Evolutionary conservation across 1,140 invertebrate genomes (phyloP).

Genomic region (Halesus radiatus): DNA sequence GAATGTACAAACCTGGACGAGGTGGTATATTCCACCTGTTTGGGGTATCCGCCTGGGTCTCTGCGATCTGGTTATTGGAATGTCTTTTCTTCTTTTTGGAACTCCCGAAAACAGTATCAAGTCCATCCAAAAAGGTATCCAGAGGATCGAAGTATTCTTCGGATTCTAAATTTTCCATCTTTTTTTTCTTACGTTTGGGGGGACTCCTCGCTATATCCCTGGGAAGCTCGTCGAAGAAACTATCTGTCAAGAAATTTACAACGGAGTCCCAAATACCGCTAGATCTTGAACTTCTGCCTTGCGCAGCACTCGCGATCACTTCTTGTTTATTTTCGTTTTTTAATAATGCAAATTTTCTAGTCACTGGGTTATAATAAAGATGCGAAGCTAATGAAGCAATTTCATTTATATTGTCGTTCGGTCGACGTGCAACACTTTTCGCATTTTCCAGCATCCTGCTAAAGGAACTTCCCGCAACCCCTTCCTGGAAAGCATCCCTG

Average conservation of each 20-base stretch:
- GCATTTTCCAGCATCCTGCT: not conserved
- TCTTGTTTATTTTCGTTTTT: not conserved
- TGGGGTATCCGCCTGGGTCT: not conserved
- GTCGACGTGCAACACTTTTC: not conserved
- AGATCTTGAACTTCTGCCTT: not conserved
- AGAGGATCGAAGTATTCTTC: conserved; percentile 49
- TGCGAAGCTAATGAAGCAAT: conserved; percentile 6
- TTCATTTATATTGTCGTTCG: not conserved
- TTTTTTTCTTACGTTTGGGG: conserved; percentile 41
- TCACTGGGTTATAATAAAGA: conserved; percentile 42
- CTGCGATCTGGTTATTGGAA: not conserved
- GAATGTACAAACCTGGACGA: not conserved
- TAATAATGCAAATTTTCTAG: conserved; percentile 45
- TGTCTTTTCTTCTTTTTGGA: conserved; percentile 9
- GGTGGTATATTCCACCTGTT: conserved; percentile 6
- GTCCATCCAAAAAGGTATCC: conserved; percentile 45
- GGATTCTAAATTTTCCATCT: conserved; percentile 25
- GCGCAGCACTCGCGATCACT: not conserved
- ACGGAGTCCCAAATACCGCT: conserved; percentile 36
- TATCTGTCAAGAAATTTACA: conserved; percentile 42
- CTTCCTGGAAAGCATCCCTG: not conserved
- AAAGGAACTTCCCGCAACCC: not conserved
- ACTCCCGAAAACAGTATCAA: conserved; percentile 45
- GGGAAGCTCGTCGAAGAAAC: conserved; percentile 32
- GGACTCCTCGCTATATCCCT: conserved; percentile 39